Conservation (phyloP, 2,113 vertebrate genomes). For the Philantomba maxwellii region DNA sequence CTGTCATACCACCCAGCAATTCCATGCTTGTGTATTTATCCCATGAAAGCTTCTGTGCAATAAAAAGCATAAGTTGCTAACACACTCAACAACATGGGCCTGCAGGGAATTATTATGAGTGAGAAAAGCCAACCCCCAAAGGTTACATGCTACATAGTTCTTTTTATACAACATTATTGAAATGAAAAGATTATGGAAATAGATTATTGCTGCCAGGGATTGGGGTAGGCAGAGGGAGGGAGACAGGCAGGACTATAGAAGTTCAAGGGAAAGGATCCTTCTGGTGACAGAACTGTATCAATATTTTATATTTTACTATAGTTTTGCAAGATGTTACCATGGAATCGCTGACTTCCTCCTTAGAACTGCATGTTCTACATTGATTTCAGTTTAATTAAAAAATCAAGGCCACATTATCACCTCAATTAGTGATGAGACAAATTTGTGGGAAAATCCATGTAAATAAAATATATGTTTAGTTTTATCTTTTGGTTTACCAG, state of each 20-base stretch:
- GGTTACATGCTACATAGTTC: no score
- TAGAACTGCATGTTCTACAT: background rate
- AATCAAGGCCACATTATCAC: background rate
- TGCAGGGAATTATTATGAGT: background rate
- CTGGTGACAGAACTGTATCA: background rate
- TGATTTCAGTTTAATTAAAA: background rate
- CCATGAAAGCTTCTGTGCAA: background rate
- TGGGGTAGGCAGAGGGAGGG: no score
- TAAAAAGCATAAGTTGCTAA: background rate
- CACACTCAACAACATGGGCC: background rate
- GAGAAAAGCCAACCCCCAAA: background rate
- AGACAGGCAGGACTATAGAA: background rate
- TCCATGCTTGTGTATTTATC: background rate
- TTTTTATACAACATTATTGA: background rate
- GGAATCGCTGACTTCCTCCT: background rate
- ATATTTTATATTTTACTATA: background rate
- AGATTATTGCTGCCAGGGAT: background rate
- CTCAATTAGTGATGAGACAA: background rate
- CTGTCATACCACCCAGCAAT: background rate
- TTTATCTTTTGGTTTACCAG: background rate
- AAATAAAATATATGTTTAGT: background rate
- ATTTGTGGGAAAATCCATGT: background rate
- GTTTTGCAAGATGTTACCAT: background rate
- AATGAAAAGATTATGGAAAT: background rate
- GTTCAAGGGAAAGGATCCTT: background rate